Evolutionary conservation across 92 coral and sea anemone species (phyloP).

Genomic region (Pocillopora grandis): DNA sequence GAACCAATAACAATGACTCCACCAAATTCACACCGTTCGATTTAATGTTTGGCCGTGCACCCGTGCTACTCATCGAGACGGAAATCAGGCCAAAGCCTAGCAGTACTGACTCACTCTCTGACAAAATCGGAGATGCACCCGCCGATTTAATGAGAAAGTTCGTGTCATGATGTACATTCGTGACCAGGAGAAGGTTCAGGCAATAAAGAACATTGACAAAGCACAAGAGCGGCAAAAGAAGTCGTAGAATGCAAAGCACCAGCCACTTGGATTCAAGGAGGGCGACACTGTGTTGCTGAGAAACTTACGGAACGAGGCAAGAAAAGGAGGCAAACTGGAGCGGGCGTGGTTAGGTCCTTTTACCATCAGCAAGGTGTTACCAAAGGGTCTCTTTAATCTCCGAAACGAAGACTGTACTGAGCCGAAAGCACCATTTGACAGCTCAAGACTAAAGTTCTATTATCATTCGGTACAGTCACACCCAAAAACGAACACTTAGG

Average conservation of each 20-base stretch:
- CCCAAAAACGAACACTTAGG: conserved; percentile 6
- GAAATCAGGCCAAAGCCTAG: conserved; percentile 28
- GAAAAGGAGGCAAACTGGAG: conserved; percentile 69
- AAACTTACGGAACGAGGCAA: conserved; percentile 47
- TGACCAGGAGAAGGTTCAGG: conserved; percentile 46
- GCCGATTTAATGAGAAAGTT: conserved; percentile 54
- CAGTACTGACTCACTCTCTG: conserved; percentile 14
- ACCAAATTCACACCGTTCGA: too few relatives aligned
- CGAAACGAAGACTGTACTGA: conserved; percentile 52
- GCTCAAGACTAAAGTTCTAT: conserved; percentile 60
- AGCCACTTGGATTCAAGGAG: conserved; percentile 24
- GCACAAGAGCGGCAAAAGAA: conserved; percentile 40
- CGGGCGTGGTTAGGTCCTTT: conserved; percentile 57
- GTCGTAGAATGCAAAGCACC: conserved; percentile 59
- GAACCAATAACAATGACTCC: too few relatives aligned
- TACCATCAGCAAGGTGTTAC: conserved; percentile 43
- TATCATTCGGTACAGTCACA: conserved; percentile 30
- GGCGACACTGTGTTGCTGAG: conserved; percentile 44
- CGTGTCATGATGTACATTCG: conserved; percentile 40
- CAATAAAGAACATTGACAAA: conserved; percentile 40
- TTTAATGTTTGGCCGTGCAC: too few relatives aligned
- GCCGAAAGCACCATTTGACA: conserved; percentile 50
- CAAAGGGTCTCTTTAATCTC: conserved; percentile 54
- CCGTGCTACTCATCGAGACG: too few relatives aligned
- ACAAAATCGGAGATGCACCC: conserved; percentile 5